These are phyloP conservation scores for Cygnus olor DNA, from an alignment of 2,797 vertebrate species.

Conservation along the genomic window DNA sequence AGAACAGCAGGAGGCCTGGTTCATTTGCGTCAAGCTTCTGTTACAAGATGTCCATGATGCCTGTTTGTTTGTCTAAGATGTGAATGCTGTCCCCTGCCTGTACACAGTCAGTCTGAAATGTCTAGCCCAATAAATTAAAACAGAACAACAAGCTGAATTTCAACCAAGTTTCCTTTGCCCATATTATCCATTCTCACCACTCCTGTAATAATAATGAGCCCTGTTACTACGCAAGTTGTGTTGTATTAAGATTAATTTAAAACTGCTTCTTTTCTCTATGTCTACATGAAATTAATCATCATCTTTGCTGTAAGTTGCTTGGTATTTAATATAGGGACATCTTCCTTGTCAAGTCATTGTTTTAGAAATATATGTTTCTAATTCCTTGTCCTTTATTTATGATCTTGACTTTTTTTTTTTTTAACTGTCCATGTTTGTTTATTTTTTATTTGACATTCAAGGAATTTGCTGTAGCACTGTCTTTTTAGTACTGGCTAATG, in stretches of 20 bases:
- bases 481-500: constrained; percentile 71
- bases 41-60: neutral
- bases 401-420: constrained; percentile 66
- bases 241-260: neutral
- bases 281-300: constrained; percentile 39
- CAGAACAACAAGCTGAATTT: neutral
- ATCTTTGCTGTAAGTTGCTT: constrained; percentile 26
- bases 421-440: constrained; percentile 72
- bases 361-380: constrained; percentile 47
- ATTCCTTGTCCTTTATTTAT: constrained; percentile 69
- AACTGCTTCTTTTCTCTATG: constrained; percentile 30
- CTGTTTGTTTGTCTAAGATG: neutral
- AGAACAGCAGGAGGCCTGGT: neutral
- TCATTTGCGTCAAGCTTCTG: neutral
- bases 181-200: neutral
- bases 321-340: constrained; percentile 39
- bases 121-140: constrained; percentile 33
- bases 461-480: constrained; percentile 73
- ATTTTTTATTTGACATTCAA: constrained; percentile 77
- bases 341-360: constrained; percentile 59
- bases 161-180: neutral
- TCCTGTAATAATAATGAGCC: neutral
- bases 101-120: constrained; percentile 10
- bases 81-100: neutral
- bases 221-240: constrained; percentile 1